phyloP scores from a whole-genome alignment of 2,113 vertebrate species.

The Phoenicopterus ruber region DNA sequence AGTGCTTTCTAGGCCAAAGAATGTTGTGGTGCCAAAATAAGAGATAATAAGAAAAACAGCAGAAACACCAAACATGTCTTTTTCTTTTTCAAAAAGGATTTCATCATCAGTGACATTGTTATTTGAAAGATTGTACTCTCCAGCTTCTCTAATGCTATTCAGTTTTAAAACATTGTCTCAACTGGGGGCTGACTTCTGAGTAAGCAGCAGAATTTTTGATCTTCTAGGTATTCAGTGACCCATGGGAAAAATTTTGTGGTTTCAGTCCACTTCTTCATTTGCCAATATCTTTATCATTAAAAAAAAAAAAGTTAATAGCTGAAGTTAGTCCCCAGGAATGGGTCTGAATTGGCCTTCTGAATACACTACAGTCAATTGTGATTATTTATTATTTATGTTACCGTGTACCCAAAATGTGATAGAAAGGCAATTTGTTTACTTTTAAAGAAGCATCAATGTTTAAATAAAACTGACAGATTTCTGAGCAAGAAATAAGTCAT shows the following conservation, averaged over 20 bases:
- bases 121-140: neutral
- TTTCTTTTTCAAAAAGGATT: neutral
- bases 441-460: neutral
- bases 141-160: neutral
- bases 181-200: neutral
- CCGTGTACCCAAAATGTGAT: neutral
- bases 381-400: neutral
- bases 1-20: neutral
- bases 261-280: neutral
- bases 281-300: neutral
- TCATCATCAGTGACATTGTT: neutral
- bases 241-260: neutral
- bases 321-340: neutral
- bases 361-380: neutral
- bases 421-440: neutral
- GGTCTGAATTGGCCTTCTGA: neutral
- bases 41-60: neutral
- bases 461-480: fast-evolving
- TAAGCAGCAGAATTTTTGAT: neutral
- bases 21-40: neutral
- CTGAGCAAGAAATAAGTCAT: neutral
- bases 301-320: neutral
- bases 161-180: neutral
- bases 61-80: neutral
- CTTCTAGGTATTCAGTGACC: neutral